Base-by-base conservation (phyloP, 2,113 vertebrate genomes). In the Thunnus maccoyii region DNA sequence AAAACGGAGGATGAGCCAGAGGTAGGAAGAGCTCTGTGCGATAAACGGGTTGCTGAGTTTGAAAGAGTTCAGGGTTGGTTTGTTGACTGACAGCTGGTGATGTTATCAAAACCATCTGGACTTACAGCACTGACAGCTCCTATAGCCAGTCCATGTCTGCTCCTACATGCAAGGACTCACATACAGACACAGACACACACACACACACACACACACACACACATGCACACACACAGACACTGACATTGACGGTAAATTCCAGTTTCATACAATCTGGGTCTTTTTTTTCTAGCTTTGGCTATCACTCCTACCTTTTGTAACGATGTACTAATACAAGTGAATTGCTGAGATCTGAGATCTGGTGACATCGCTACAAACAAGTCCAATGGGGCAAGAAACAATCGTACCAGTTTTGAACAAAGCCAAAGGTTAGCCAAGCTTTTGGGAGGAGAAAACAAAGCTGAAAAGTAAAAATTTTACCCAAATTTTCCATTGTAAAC, bases 21-120 rank as follows among this genome's bases (percentile, higher is more conserved):
- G 32, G 56, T 20, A n/a, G 55, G 27, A 17, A 13, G 11, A 57
- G 57, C 46, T 61, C 15, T 46, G 18, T n/a, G 55, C 4, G 47
- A 15, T n/a, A 20, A 36, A 41, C 9, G 44, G 16, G 69, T 50
- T n/a, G 65, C 10, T 20, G 55, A 67, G 20, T 76, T 74, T 61
- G 30, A 7, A 54, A 60, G 11, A 67, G 75, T 47, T 77, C 58
- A 71, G 75, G 62, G 51, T 30, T 11, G 41, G 27, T 57, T 73
- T 69, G 67, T 7, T 87, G 77, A 85, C 41, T 80, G 87, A 80
- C 80, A 82, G 78, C 62, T 56, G 56, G 18, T 56, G 60, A 78
- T 65, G 46, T 27, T 65, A 55, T 65, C 65, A 50, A 55, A 36
- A 60, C 47, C 64, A 52, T 72, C 48, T 72, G 13, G 17, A 61